Evolutionary conservation across 2,888 invertebrate genomes (phyloP).

Genomic region (Uropetala carovei): DNA sequence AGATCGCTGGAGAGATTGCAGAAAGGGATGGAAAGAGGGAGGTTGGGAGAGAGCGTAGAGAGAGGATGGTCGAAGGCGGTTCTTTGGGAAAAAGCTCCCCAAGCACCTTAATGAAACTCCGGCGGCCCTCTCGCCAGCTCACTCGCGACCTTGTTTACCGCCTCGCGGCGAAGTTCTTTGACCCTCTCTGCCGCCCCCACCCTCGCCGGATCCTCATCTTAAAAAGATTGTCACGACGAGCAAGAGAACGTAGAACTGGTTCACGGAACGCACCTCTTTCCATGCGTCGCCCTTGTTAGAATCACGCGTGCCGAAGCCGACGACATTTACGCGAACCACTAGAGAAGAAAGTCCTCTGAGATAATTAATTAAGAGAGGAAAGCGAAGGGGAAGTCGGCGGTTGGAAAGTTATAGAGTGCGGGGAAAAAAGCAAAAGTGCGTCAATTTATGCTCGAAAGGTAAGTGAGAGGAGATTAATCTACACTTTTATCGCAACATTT

Average conservation of each 20-base stretch:
- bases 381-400: neutral
- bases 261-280: neutral
- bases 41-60: neutral
- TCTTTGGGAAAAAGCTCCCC: conserved; percentile 15
- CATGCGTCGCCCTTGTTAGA: neutral
- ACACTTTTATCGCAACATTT: neutral
- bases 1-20: too few relatives aligned
- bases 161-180: neutral
- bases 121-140: neutral
- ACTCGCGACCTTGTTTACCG: conserved; percentile 9
- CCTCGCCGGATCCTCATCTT: neutral
- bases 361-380: conserved; percentile 14
- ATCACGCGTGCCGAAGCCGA: too few relatives aligned
- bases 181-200: neutral
- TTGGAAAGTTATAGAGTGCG: conserved; percentile 1
- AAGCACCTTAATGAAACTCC: neutral
- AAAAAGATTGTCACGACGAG: neutral
- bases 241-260: neutral
- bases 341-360: neutral
- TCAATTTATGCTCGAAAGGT: neutral
- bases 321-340: neutral
- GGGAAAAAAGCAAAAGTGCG: neutral
- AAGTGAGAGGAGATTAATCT: neutral
- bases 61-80: neutral
- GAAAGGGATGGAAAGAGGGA: too few relatives aligned